Percentiles rank a stretch among this genome's conserved stretches.
Evolutionary conservation across 2,888 invertebrate genomes (phyloP).

Genomic region (Alcis repandata): DNA sequence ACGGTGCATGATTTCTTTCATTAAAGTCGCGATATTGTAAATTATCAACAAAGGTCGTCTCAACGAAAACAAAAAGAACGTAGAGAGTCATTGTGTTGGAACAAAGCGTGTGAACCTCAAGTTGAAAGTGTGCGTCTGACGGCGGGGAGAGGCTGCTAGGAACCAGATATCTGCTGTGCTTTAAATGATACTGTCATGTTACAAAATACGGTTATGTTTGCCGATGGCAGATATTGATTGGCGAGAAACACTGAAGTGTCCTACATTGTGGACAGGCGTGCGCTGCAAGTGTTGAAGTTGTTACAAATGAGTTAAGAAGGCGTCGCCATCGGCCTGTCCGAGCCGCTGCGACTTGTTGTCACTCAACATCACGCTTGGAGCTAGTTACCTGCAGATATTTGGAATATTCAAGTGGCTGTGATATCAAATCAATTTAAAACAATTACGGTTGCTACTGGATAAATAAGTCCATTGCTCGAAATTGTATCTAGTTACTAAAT

Average conservation of each 20-base stretch:
- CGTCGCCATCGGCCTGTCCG: constrained; percentile 47
- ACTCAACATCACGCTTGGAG: constrained; percentile 45
- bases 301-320: constrained; percentile 50
- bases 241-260: constrained; percentile 51
- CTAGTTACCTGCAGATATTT: constrained; percentile 40
- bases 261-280: constrained; percentile 45
- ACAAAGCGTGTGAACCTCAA: constrained; percentile 81
- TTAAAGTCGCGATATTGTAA: constrained; percentile 82
- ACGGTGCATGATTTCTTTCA: constrained; percentile 82
- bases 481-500: background rate
- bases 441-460: background rate
- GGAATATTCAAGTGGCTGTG: constrained; percentile 36
- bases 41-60: constrained; percentile 85
- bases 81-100: constrained; percentile 82
- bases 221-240: constrained; percentile 58
- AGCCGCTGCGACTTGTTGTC: constrained; percentile 45
- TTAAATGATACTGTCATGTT: constrained; percentile 59
- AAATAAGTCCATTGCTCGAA: background rate
- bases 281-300: constrained; percentile 48
- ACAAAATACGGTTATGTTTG: constrained; percentile 54
- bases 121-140: constrained; percentile 82
- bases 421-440: constrained; percentile 11
- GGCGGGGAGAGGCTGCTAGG: constrained; percentile 53
- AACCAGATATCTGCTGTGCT: constrained; percentile 51
- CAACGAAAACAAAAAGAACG: constrained; percentile 84